Percentiles rank a stretch among this genome's conserved stretches.
These are phyloP conservation scores for Hydriomena furcata DNA, from an alignment of 2,888 invertebrate species.

Conservation along the genomic window DNA sequence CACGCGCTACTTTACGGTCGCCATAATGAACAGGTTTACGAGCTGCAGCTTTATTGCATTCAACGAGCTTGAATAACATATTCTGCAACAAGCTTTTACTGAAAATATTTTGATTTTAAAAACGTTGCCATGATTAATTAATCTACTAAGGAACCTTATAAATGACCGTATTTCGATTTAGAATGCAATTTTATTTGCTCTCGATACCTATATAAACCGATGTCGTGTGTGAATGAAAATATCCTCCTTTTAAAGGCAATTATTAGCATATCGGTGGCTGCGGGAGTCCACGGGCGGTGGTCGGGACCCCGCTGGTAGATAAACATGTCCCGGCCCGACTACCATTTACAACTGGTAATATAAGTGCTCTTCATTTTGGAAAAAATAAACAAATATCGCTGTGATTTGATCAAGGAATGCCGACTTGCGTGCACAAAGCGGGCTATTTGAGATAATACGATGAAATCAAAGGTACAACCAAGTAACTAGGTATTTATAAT, in stretches of 20 bases:
- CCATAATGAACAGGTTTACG: constrained; percentile 35
- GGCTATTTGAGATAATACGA: constrained; percentile 12
- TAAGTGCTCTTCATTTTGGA: constrained; percentile 24
- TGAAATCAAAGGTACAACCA: background rate
- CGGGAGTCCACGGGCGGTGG: constrained; percentile 41
- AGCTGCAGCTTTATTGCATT: constrained; percentile 40
- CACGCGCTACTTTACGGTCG: constrained; percentile 15
- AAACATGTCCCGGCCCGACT: constrained; percentile 50
- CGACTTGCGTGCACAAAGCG: constrained; percentile 22
- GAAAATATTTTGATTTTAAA: background rate
- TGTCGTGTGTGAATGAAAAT: constrained; percentile 42
- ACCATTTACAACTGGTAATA: constrained; percentile 27
- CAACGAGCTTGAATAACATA: constrained; percentile 14
- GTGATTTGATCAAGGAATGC: constrained; percentile 25
- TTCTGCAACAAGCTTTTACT: constrained; percentile 13
- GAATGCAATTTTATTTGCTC: background rate
- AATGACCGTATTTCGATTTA: background rate
- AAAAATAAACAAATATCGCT: constrained; percentile 28
- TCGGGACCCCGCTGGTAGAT: constrained; percentile 57
- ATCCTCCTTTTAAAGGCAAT: constrained; percentile 45
- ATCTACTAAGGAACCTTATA: no score
- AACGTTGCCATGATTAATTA: no score
- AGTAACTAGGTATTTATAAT: no score
- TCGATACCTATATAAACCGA: constrained; percentile 15
- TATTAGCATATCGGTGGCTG: constrained; percentile 60